Conservation (phyloP, 2,113 vertebrate species). For the Sapajus apella region DNA sequence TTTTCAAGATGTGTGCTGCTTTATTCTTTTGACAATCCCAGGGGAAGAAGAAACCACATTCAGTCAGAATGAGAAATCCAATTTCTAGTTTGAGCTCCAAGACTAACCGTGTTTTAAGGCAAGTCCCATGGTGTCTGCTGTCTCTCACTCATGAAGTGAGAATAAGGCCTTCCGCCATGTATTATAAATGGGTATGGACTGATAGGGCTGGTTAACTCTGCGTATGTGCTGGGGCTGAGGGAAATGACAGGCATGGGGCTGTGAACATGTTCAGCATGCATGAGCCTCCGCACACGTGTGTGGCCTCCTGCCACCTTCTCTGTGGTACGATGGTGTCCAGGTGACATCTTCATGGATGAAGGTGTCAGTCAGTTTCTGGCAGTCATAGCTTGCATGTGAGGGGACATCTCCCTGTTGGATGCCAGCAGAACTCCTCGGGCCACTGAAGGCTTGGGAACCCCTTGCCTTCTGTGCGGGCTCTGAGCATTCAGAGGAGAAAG, state of each 20-base stretch:
- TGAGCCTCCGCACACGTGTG: background rate
- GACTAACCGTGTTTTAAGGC: background rate
- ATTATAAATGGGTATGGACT: background rate
- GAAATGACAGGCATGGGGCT: accelerated
- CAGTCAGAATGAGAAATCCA: background rate
- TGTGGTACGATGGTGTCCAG: background rate
- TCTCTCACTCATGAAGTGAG: background rate
- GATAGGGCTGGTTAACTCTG: accelerated
- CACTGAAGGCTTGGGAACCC: background rate
- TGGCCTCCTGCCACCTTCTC: background rate
- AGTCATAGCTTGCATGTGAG: background rate
- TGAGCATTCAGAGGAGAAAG: background rate
- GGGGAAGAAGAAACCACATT: background rate
- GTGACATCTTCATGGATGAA: background rate
- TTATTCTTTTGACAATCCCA: background rate
- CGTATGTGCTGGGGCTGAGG: accelerated
- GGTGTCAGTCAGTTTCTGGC: background rate
- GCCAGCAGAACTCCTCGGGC: background rate
- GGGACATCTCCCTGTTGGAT: background rate
- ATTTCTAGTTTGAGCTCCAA: background rate
- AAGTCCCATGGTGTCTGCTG: no score
- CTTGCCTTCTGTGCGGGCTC: background rate
- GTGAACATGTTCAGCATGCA: accelerated
- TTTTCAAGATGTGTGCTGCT: background rate
- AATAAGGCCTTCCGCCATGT: background rate